Conservation (phyloP, 2,797 vertebrate species). For the Characodon lateralis region DNA sequence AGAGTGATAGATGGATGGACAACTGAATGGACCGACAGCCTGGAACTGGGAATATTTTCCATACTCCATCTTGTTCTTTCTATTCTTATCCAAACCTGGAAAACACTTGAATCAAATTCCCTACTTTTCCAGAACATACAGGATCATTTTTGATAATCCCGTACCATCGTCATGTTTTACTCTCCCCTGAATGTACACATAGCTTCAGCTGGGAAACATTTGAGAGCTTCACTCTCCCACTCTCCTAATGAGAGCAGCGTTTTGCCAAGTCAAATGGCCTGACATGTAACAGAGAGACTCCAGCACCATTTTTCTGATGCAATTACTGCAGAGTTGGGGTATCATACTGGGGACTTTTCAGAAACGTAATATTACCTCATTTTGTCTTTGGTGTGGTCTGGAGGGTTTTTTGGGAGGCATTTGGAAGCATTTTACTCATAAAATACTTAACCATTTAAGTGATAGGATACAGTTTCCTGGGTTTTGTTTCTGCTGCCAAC, state of each 20-base stretch:
- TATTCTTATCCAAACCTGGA: neutral
- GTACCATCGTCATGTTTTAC: constrained; percentile 27
- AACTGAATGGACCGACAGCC: neutral
- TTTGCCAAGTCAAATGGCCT: constrained; percentile 73
- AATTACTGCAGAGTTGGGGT: constrained; percentile 89
- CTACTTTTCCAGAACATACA: neutral
- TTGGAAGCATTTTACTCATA: constrained; percentile 98
- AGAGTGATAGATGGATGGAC: too few species aligned
- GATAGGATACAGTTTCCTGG: constrained; percentile 89
- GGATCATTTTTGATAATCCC: constrained; percentile 11
- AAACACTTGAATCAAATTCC: neutral
- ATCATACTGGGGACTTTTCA: constrained; percentile 88
- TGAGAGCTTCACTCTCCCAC: constrained; percentile 71
- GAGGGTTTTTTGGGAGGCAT: constrained; percentile 92
- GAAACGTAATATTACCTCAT: constrained; percentile 96
- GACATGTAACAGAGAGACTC: constrained; percentile 75
- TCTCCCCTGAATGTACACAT: constrained; percentile 35
- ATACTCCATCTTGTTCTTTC: neutral
- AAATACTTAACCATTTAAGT: constrained; percentile 95
- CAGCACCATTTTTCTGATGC: constrained; percentile 84
- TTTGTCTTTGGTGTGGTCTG: constrained; percentile 94
- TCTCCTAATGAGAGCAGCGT: constrained; percentile 67
- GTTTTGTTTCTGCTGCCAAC: constrained; percentile 74
- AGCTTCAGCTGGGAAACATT: constrained; percentile 70
- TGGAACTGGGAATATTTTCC: neutral